A percentile compares a stretch with the other conserved stretches of the same genome.
phyloP scores from a whole-genome alignment of 2,888 invertebrate species.

The Oligia latruncula region DNA sequence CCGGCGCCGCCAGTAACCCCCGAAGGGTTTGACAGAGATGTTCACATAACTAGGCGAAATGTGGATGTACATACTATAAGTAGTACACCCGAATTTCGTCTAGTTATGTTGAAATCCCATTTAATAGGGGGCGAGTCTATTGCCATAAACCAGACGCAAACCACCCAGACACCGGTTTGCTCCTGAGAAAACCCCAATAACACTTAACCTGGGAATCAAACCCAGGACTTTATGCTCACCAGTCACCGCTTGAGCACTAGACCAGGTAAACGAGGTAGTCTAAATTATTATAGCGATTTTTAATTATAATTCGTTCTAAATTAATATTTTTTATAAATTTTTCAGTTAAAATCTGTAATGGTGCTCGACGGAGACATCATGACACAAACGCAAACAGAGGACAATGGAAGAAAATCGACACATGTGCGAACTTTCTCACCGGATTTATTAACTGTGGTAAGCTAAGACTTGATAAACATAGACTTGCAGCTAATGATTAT shows the following conservation, averaged over 20 bases:
- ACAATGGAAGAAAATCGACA: slow-evolving; percentile 76
- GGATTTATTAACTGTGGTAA: slow-evolving; percentile 76
- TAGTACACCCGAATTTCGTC: not conserved
- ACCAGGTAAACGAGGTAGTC: not conserved
- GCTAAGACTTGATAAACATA: slow-evolving; percentile 35
- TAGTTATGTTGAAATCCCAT: not conserved
- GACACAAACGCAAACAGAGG: slow-evolving; percentile 77
- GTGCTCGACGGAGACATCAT: slow-evolving; percentile 72
- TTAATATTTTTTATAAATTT: slow-evolving; percentile 25
- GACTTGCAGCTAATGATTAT: not conserved
- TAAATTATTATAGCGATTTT: not conserved
- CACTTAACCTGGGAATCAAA: not conserved
- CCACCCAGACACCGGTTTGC: not conserved
- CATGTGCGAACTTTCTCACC: slow-evolving; percentile 78
- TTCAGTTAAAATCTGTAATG: slow-evolving; percentile 77
- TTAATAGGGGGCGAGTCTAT: not conserved
- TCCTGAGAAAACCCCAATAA: not conserved
- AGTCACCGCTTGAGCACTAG: not conserved
- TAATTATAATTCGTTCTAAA: not conserved
- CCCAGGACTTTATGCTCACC: not conserved
- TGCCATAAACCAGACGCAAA: not conserved
- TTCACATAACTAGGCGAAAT: not conserved
- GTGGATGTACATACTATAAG: not conserved
- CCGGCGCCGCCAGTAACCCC: not conserved
- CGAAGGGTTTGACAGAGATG: not conserved